Percentiles rank a stretch among this genome's conserved stretches.
Evolutionary conservation across 2,888 invertebrate genomes (phyloP).

Genomic region (Pseudolycoriella hygida): DNA sequence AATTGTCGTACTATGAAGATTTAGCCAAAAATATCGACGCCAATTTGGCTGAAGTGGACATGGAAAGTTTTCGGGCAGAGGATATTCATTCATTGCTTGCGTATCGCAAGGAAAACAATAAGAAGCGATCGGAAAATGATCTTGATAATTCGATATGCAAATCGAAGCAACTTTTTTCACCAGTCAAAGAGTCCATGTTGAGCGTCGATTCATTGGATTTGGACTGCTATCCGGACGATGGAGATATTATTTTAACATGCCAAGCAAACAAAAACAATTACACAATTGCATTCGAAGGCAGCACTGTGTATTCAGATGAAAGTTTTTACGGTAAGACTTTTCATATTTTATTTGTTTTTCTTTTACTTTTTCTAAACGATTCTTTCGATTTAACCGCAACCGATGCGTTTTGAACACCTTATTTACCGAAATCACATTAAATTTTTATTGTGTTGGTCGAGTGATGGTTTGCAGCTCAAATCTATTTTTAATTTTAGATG

Average conservation of each 20-base stretch:
- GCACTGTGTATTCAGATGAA: conserved; percentile 71
- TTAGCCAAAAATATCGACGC: conserved; percentile 78
- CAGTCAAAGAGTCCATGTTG: conserved; percentile 64
- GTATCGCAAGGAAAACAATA: conserved; percentile 38
- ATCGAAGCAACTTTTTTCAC: conserved; percentile 79
- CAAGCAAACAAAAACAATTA: conserved; percentile 89
- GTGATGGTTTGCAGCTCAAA: no score
- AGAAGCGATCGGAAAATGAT: conserved; percentile 49
- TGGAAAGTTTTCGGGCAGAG: conserved; percentile 84
- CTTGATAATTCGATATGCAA: conserved; percentile 80
- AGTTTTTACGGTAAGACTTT: conserved; percentile 41
- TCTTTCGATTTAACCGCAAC: no score
- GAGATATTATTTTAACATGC: conserved; percentile 77
- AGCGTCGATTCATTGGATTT: conserved; percentile 85
- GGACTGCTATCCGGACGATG: conserved; percentile 54
- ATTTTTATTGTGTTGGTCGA: no score
- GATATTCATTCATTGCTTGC: conserved; percentile 77
- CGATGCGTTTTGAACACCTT: no score
- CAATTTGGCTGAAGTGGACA: conserved; percentile 85
- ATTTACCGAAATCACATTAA: no score
- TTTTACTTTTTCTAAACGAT: no score
- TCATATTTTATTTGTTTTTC: not conserved
- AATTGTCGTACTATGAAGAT: conserved; percentile 62
- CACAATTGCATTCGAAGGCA: conserved; percentile 86
- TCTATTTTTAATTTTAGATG: conserved; percentile 14